phyloP scores from a whole-genome alignment of 2,113 vertebrate species.

The Micronycteris hirsuta region DNA sequence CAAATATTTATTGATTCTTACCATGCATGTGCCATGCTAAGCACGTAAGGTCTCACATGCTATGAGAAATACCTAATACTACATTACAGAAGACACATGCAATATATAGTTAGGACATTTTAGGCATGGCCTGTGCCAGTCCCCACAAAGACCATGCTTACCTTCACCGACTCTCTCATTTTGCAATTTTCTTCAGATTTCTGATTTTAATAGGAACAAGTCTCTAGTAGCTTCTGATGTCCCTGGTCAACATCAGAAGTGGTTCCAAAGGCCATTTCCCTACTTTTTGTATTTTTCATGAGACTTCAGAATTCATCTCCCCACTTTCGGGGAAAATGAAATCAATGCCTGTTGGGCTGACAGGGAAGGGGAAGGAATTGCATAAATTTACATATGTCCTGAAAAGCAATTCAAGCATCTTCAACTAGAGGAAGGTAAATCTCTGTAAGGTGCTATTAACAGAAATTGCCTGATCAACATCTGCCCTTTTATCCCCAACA shows the following conservation, averaged over 20 bases:
- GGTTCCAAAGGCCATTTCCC: neutral
- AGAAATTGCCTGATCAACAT: neutral
- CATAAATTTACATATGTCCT: neutral
- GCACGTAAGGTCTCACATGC: neutral
- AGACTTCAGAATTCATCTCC: neutral
- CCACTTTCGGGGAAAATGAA: accelerated
- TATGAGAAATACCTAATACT: neutral
- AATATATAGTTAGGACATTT: neutral
- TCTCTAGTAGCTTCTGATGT: neutral
- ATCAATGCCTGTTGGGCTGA: neutral
- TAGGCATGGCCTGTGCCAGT: neutral
- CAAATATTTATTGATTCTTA: neutral
- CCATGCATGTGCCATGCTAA: neutral
- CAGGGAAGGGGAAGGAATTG: neutral
- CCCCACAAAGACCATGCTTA: neutral
- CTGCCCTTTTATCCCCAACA: neutral
- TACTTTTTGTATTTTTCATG: neutral
- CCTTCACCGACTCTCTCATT: neutral
- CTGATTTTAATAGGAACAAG: neutral
- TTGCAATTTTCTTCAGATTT: neutral
- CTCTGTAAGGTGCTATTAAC: neutral
- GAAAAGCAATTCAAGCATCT: neutral
- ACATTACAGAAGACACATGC: neutral
- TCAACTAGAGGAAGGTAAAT: neutral
- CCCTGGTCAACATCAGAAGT: neutral